phyloP scores from a whole-genome alignment of 2,113 vertebrate genomes.

The Erinaceus europaeus region DNA sequence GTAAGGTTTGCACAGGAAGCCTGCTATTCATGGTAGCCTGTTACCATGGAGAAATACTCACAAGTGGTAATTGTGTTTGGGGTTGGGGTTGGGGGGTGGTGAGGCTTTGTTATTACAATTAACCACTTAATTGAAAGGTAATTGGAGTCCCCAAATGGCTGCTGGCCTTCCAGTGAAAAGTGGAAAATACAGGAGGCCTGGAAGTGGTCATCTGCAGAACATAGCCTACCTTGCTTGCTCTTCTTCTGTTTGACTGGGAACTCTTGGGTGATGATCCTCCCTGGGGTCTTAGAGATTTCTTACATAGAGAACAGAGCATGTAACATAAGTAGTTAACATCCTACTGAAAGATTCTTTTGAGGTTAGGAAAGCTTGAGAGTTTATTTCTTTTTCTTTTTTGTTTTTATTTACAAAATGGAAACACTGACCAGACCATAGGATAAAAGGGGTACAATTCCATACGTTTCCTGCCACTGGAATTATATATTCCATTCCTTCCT shows the following conservation, averaged over 20 bases:
- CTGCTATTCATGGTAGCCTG: background rate
- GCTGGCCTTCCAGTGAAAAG: background rate
- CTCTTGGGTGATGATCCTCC: background rate
- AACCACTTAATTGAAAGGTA: background rate
- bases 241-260: background rate
- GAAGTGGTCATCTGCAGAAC: background rate
- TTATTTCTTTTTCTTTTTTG: too few species aligned
- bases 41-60: background rate
- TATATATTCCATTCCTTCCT: too few species aligned
- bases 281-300: background rate
- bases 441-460: too few species aligned
- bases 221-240: background rate
- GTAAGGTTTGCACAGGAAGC: too few species aligned
- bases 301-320: background rate
- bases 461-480: too few species aligned
- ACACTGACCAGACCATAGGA: too few species aligned
- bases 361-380: background rate
- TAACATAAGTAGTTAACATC: background rate
- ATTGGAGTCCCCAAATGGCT: background rate
- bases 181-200: background rate
- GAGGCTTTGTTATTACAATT: background rate
- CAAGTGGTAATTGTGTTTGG: background rate
- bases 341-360: background rate
- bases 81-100: too few species aligned
- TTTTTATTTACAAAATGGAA: too few species aligned